Evolutionary conservation across 2,888 invertebrate genomes (phyloP).

Genomic region (Ennomos erosarius): DNA sequence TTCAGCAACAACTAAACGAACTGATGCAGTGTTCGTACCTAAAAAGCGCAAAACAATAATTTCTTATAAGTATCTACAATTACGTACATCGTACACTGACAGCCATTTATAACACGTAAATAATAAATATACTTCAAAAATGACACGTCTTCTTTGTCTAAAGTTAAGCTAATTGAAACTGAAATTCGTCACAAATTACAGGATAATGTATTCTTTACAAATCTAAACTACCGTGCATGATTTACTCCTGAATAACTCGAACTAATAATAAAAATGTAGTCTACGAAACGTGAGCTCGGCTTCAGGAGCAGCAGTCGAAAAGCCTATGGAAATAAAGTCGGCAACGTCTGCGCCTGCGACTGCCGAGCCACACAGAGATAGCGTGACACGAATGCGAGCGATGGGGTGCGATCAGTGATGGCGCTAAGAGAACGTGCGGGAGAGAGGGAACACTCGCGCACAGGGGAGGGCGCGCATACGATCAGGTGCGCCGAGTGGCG

Average conservation of each 20-base stretch:
- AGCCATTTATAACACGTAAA: too few relatives aligned
- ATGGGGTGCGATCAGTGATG: slow-evolving; percentile 1
- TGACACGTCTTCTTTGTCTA: too few relatives aligned
- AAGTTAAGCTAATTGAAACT: slow-evolving; percentile 8
- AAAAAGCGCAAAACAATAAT: too few relatives aligned
- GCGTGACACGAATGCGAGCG: background rate
- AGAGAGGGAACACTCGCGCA: slow-evolving; percentile 40
- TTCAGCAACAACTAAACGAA: too few relatives aligned
- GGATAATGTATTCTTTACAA: slow-evolving; percentile 3
- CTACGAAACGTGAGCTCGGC: slow-evolving; percentile 1
- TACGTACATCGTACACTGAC: too few relatives aligned
- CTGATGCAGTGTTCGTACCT: too few relatives aligned
- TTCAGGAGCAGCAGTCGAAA: background rate
- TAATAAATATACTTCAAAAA: too few relatives aligned
- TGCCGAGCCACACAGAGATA: too few relatives aligned
- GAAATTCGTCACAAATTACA: slow-evolving; percentile 1
- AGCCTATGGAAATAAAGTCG: background rate
- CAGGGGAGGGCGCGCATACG: slow-evolving; percentile 63
- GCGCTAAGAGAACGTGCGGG: slow-evolving; percentile 26
- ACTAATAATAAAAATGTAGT: background rate
- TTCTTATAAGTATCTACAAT: background rate
- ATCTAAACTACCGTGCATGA: slow-evolving; percentile 12
- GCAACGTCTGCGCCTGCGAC: background rate
- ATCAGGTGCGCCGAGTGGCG: slow-evolving; percentile 73
- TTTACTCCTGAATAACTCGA: slow-evolving; percentile 3